Conservation (phyloP, 2,113 vertebrate species). For the Zosterops japonicus region DNA sequence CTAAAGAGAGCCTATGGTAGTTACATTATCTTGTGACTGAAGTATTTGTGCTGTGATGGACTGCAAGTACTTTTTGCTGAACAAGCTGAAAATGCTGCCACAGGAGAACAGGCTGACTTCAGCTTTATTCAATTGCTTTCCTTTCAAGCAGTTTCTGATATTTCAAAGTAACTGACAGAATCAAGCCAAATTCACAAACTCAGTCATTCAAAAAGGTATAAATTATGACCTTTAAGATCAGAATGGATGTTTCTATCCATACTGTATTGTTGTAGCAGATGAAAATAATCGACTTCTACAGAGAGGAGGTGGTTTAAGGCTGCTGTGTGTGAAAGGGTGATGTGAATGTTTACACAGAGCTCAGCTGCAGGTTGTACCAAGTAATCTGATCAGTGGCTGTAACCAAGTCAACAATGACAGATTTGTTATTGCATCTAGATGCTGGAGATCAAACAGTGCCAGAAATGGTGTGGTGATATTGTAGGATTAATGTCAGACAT, state of each 20-base stretch:
- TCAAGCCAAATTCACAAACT: constrained; percentile 3
- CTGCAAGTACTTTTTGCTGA: neutral
- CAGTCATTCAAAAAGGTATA: neutral
- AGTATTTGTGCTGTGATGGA: neutral
- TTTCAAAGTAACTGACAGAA: constrained; percentile 36
- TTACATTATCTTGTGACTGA: neutral
- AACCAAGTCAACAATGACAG: neutral
- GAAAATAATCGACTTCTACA: neutral
- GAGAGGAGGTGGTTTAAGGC: neutral
- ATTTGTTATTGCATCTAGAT: neutral
- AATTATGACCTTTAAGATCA: neutral
- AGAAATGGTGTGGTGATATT: neutral
- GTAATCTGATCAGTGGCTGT: neutral
- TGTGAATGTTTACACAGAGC: neutral
- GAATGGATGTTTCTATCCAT: neutral
- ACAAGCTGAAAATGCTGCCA: constrained; percentile 12
- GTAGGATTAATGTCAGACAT: neutral
- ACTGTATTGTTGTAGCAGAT: neutral
- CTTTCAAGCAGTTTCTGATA: constrained; percentile 5
- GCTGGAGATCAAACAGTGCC: neutral
- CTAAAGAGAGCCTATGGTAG: neutral
- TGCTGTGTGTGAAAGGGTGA: neutral
- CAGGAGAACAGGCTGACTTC: constrained; percentile 3
- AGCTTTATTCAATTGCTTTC: constrained; percentile 32
- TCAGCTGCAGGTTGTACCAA: neutral